Percentiles rank a stretch among this genome's conserved stretches.
phyloP scores from a whole-genome alignment of 2,888 invertebrate species.

The Drosophila infuscata region DNA sequence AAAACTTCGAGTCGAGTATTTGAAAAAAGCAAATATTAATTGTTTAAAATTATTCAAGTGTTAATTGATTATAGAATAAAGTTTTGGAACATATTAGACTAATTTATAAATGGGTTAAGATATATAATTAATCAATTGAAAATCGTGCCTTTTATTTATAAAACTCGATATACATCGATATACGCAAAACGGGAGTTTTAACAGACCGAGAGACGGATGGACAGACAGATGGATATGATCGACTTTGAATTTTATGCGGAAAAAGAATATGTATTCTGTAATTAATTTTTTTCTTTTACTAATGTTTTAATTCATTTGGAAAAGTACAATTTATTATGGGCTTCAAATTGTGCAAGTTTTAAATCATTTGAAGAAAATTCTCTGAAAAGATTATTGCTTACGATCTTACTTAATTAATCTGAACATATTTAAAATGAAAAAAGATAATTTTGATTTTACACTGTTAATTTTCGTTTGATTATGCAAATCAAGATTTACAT shows the following conservation, averaged over 20 bases:
- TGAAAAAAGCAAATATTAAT: not conserved
- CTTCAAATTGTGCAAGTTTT: not conserved
- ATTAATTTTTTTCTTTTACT: not conserved
- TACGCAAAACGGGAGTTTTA: not conserved
- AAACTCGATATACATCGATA: not conserved
- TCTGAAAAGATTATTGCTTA: fast-evolving
- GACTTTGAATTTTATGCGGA: not conserved
- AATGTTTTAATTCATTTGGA: not conserved
- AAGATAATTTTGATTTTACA: not conserved
- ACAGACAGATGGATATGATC: not conserved
- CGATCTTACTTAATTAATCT: not conserved
- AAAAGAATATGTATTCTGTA: not conserved
- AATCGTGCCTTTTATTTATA: not conserved
- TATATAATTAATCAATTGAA: not conserved
- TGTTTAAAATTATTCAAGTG: not conserved
- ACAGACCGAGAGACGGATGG: not conserved
- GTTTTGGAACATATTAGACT: not conserved
- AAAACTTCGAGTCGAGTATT: not conserved
- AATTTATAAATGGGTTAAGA: not conserved
- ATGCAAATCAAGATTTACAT: not conserved
- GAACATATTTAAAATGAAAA: not conserved
- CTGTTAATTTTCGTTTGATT: not conserved
- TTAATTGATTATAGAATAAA: not conserved
- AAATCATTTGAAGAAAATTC: not conserved
- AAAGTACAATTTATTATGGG: not conserved